Base-by-base conservation (phyloP, 1,140 invertebrate genomes). In the Leptinotarsa undecemlineata region DNA sequence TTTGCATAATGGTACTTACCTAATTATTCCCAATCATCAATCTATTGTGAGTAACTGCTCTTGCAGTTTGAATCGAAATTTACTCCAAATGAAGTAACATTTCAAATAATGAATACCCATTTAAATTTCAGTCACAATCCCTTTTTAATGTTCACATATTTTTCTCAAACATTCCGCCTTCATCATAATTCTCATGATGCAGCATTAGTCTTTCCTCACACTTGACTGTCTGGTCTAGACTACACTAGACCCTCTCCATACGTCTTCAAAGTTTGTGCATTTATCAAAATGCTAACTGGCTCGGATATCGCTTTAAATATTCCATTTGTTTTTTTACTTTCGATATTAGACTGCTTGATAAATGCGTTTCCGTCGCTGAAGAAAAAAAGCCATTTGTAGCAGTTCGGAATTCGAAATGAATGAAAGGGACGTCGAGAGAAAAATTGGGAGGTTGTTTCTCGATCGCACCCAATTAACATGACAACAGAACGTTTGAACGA, bases 341-440 rank as follows among this genome's bases (percentile, higher is more conserved):
- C 26, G 63, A 64, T 64, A 64, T 64, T 64, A 64, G 20, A 64
- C 63, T 64, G 63, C 4, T 20, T 64, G 63, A 64, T 64, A 64
- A 64, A 64, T 64, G 63, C 63, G 63, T 33, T 64, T 64, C 63
- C 26, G 20, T 33, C 26, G 20, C 63, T 4, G 63, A 64, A 64
- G 63, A 20, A 64, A 64, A 64, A 64, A 64, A 20, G 15, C 63
- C 15, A 19, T 64, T 64, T 17, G 15, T 17, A 57, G 51, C 51
- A 57, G 51, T 57, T 57, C 51, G 51, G 51, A 57, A 57, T 57
- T 57, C 17, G 51, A 19, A 19, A 57, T n/a, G 51, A 57, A 57
- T 57, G 51, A 57, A 57, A 57, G 51, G 51, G 51, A 57, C 2
- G 51, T 15, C 51, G 51, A 57, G 4, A 19, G n/a, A 57, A 57